Percentiles rank a stretch among this genome's conserved stretches.
Evolutionary conservation across 2,113 vertebrate species (phyloP).

Genomic region (Siniperca chuatsi): DNA sequence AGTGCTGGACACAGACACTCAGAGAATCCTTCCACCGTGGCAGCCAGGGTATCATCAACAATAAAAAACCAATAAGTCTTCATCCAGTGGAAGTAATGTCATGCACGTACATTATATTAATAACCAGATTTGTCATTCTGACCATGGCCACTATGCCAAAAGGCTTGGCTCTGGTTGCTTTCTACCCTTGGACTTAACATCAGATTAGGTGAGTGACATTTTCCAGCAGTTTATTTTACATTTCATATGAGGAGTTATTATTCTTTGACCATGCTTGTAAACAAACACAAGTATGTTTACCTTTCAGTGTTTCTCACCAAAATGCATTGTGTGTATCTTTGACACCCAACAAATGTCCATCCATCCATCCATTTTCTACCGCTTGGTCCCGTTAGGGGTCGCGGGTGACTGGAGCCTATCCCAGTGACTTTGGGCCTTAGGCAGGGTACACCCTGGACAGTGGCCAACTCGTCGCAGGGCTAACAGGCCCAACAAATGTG

Average conservation of each 20-base stretch:
- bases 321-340: not conserved
- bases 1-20: not conserved
- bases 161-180: not conserved
- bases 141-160: not conserved
- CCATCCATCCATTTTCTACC: too few species aligned
- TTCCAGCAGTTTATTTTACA: too few species aligned
- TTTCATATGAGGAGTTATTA: not conserved
- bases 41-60: not conserved
- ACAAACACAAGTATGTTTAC: not conserved
- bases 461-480: too few species aligned
- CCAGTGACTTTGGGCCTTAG: too few species aligned
- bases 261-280: not conserved
- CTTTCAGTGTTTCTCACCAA: not conserved
- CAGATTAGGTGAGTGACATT: not conserved
- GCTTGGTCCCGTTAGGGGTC: too few species aligned
- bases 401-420: too few species aligned
- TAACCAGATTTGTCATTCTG: not conserved
- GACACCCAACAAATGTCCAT: not conserved
- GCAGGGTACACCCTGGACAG: too few species aligned
- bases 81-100: not conserved
- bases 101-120: not conserved
- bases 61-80: not conserved
- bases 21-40: not conserved
- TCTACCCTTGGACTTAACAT: not conserved
- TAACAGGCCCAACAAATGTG: not conserved